These are phyloP conservation scores for Penelope pileata DNA, from an alignment of 2,113 vertebrate species.

Conservation along the genomic window DNA sequence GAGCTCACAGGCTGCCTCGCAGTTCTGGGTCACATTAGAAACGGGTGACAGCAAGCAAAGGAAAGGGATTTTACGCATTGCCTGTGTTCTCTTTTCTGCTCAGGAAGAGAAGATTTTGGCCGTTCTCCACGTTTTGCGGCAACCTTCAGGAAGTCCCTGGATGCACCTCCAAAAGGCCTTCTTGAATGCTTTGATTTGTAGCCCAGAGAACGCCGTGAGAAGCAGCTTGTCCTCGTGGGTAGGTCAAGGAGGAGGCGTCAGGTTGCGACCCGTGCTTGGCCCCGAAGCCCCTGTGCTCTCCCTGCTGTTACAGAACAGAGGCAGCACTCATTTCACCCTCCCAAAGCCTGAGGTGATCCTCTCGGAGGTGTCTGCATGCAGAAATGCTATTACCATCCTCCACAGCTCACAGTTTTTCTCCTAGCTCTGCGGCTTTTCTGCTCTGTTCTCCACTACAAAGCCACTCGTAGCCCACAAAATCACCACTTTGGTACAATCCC, in stretches of 20 bases:
- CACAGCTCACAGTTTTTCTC: neutral
- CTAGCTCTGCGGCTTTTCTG: neutral
- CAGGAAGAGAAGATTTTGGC: neutral
- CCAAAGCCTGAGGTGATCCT: neutral
- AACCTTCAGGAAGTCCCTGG: neutral
- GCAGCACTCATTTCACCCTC: neutral
- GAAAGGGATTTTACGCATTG: neutral
- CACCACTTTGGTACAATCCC: neutral
- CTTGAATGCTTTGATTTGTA: neutral
- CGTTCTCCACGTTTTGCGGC: neutral
- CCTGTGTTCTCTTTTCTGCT: neutral
- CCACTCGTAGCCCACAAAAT: neutral
- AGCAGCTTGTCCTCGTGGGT: neutral
- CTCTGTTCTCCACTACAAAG: neutral
- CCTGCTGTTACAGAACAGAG: fast-evolving
- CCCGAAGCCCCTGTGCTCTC: neutral
- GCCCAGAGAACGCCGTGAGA: neutral
- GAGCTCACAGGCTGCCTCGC: neutral
- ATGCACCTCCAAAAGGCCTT: neutral
- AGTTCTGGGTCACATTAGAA: neutral
- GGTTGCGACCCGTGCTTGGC: neutral
- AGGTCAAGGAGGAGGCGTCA: neutral
- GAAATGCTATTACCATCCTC: neutral
- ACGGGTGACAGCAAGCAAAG: neutral
- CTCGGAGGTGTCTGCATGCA: neutral